These are phyloP conservation scores for Drosophila lini DNA, from an alignment of 1,140 invertebrate species.

Conservation along the genomic window DNA sequence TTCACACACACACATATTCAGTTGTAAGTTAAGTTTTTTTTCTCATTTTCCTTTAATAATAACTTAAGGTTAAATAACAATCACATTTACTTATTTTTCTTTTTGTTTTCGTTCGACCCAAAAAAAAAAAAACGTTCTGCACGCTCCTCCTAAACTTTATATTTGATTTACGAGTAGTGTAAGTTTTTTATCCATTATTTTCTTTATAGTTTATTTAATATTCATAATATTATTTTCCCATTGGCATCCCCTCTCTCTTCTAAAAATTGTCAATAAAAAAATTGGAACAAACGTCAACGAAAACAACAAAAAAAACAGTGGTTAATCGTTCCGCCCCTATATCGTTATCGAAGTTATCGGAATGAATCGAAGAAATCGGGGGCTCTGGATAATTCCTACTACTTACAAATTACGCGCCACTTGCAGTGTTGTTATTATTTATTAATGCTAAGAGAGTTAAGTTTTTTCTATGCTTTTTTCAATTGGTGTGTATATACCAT, in stretches of 20 bases:
- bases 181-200: constrained; percentile 30
- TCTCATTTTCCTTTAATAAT: constrained; percentile 58
- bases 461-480: constrained; percentile 19
- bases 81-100: constrained; percentile 80
- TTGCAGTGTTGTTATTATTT: constrained; percentile 51
- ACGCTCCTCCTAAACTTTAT: constrained; percentile 38
- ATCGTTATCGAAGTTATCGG: constrained; percentile 5
- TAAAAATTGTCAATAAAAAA: constrained; percentile 78
- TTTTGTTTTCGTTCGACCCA: constrained; percentile 49
- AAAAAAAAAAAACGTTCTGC: constrained; percentile 59
- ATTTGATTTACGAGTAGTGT: constrained; percentile 51
- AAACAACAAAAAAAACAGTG: constrained; percentile 67
- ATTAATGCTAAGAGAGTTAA: constrained; percentile 22
- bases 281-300: constrained; percentile 67
- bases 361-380: constrained; percentile 7
- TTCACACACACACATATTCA: constrained; percentile 65
- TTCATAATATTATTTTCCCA: constrained; percentile 46
- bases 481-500: constrained; percentile 11
- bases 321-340: constrained; percentile 37
- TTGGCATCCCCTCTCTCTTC: constrained; percentile 20
- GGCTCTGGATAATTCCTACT: constrained; percentile 68
- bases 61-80: constrained; percentile 83
- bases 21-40: constrained; percentile 42
- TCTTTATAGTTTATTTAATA: constrained; percentile 43
- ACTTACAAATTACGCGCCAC: constrained; percentile 64